Evolutionary conservation across 2,113 vertebrate genomes (phyloP).

Genomic region (Brevimyrus niger): DNA sequence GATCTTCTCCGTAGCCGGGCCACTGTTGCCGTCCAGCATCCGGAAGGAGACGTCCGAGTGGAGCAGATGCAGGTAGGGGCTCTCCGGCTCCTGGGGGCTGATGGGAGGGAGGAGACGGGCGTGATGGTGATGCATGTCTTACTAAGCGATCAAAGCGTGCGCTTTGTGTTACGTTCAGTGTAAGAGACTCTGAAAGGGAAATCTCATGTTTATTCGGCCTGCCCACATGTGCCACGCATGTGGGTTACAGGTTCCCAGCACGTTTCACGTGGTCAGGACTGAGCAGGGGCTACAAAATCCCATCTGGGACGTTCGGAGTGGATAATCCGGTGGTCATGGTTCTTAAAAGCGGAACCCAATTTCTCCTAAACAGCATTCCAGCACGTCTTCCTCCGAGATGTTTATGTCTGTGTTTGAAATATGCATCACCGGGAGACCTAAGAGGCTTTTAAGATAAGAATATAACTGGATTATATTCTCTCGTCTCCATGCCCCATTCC

Average conservation of each 20-base stretch:
- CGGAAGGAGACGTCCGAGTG: slow-evolving; percentile 93
- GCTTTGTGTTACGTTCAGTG: background rate
- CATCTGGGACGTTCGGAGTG: background rate
- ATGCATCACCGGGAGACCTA: background rate
- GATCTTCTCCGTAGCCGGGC: slow-evolving; percentile 84
- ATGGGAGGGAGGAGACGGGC: background rate
- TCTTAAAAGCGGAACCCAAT: background rate
- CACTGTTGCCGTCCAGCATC: slow-evolving; percentile 91
- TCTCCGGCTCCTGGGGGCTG: slow-evolving; percentile 6
- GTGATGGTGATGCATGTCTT: background rate
- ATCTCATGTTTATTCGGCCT: background rate
- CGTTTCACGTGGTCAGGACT: background rate
- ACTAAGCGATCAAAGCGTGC: background rate
- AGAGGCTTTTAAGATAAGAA: slow-evolving; percentile 15
- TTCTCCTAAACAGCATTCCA: background rate
- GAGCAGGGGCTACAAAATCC: background rate
- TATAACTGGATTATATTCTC: background rate
- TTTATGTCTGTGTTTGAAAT: slow-evolving; percentile 5
- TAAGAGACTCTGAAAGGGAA: background rate
- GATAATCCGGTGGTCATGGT: background rate
- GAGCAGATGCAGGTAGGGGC: slow-evolving; percentile 29
- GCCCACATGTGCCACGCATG: background rate
- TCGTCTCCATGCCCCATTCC: background rate
- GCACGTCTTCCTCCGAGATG: background rate
- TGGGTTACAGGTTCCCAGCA: background rate